A percentile compares a stretch with the other conserved stretches of the same genome.
phyloP scores from a whole-genome alignment of 1,140 invertebrate species.

The Scylla paramamosain region DNA sequence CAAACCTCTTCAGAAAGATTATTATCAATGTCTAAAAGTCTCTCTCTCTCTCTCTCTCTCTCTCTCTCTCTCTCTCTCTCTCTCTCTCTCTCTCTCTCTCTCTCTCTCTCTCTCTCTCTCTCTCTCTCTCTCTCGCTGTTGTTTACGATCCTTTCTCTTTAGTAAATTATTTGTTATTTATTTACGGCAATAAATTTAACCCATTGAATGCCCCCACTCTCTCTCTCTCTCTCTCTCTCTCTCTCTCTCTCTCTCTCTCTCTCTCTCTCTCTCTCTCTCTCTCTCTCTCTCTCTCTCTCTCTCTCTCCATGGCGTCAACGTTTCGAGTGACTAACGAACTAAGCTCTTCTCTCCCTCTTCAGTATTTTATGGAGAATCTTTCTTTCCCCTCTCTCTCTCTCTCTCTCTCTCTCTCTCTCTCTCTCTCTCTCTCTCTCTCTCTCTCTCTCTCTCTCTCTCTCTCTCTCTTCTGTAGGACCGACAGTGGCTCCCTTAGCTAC shows the following conservation, averaged over 20 bases:
- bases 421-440: background rate
- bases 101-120: background rate
- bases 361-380: constrained; percentile 1
- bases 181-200: too few species aligned
- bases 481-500: constrained; percentile 6
- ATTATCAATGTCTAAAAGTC: too few species aligned
- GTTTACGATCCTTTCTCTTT: too few species aligned
- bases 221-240: background rate
- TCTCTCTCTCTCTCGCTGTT: background rate
- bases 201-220: too few species aligned
- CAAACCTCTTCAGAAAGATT: too few species aligned
- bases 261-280: background rate
- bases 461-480: background rate
- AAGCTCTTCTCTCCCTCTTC: background rate
- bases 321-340: background rate
- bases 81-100: background rate
- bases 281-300: background rate
- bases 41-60: background rate
- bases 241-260: background rate
- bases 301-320: background rate
- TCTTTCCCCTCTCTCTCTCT: background rate
- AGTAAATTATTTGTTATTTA: too few species aligned
- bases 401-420: background rate
- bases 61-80: background rate
- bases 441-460: background rate